Base-by-base conservation (phyloP, 1,140 invertebrate genomes). In the Diorhabda elongata region DNA sequence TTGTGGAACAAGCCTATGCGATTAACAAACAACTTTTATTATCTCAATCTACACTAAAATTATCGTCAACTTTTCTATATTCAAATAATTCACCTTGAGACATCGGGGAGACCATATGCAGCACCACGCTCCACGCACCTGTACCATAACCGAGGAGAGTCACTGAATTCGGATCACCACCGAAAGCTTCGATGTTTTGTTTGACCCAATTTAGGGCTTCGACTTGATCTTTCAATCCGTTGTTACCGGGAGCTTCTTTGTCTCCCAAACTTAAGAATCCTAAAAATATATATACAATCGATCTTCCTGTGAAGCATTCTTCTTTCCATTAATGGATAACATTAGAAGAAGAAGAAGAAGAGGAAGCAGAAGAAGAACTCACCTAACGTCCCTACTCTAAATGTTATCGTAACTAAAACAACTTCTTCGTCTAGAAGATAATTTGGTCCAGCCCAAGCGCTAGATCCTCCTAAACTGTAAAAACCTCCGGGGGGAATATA, bases 181-280 rank as follows among this genome's bases (percentile, higher is more conserved):
- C 91, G 77, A 94, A 94, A 0, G 83, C 77, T 2, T 75, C 83
- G 44, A 94, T 92, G 73, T 93, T 91, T 42, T 87, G 76, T 74
- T 88, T 85, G 0, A 94, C 82, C 92, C 92, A 95, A 44, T 85
- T 83, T 2, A 94, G 76, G 0, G 89, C 89, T 45, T 83, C 79
- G 2, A 92, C 88, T 81, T 92, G 90, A 81, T 94, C 92, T 77
- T 90, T 90, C 42, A 92, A 79, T 0, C 90, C 91, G 78, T 87
- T 87, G 76, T 93, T 92, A 9, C 91, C 92, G 0, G 89, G 85
- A 0, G 87, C 85, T 57, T 84, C 76, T 7, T 83, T 80, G 66
- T 88, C 88, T 3, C 87, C 89, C 0, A 87, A 89, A 71, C 87
- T 88, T 44, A 92, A 77, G 70, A 89, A 91, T 8, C 90, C 88